Percentiles rank a stretch among this genome's conserved stretches.
Conservation (phyloP, 1,140 invertebrate genomes). For the Nasonia longicornis region DNA sequence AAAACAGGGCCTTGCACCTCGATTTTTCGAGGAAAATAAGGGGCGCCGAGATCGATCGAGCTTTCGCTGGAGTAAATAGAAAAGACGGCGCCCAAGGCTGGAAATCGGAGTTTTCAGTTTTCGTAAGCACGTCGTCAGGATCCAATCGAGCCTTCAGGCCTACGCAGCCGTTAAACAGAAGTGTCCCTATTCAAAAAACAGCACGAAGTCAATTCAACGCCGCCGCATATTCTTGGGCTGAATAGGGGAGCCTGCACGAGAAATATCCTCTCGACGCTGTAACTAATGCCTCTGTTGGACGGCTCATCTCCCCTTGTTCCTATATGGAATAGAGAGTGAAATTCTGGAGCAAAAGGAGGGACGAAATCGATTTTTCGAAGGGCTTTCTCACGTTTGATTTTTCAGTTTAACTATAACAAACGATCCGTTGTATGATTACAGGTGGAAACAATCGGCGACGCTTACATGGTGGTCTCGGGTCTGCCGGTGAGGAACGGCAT, state of each 20-base stretch:
- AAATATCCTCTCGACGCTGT: neutral
- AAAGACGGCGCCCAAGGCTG: too few relatives aligned
- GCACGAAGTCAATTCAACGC: neutral
- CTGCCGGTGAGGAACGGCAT: conserved; percentile 89
- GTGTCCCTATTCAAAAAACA: neutral
- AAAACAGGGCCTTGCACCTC: neutral
- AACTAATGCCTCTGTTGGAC: neutral
- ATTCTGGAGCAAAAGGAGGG: too few relatives aligned
- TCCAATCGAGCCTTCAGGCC: too few relatives aligned
- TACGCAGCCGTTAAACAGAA: neutral
- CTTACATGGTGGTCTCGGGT: conserved; percentile 95
- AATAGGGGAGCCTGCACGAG: neutral
- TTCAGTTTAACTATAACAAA: neutral
- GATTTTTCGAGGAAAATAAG: neutral
- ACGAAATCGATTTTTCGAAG: conserved; percentile 6
- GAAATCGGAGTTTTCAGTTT: neutral
- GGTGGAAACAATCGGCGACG: conserved; percentile 98
- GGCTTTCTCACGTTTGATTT: neutral
- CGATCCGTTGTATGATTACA: conserved; percentile 60
- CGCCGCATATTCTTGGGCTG: neutral
- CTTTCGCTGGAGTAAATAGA: too few relatives aligned
- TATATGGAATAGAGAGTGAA: neutral
- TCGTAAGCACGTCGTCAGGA: neutral
- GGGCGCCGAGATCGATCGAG: neutral
- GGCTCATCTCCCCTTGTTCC: neutral